Evolutionary conservation across 2,797 vertebrate species (phyloP).

Genomic region (Vultur gryphus): DNA sequence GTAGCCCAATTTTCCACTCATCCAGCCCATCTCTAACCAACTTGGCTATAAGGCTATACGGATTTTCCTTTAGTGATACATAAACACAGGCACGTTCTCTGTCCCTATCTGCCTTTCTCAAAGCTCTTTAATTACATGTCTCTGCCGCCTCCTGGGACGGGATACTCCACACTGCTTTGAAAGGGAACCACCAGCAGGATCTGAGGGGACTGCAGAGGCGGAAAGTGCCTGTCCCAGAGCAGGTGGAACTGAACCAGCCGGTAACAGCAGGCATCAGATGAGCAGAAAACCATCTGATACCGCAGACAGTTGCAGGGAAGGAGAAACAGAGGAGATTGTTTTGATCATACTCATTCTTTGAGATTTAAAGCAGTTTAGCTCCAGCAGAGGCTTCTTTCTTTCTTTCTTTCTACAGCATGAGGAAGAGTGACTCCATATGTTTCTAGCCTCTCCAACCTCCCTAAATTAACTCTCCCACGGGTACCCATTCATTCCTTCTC

Average conservation of each 20-base stretch:
- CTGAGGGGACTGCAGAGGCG: background rate
- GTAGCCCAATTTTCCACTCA: background rate
- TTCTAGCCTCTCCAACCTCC: background rate
- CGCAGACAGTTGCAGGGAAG: background rate
- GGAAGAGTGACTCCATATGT: background rate
- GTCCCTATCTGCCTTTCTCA: background rate
- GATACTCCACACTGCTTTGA: background rate
- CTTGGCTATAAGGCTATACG: background rate
- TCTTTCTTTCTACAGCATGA: background rate
- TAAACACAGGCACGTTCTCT: background rate
- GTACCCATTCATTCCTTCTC: background rate
- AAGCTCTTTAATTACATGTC: background rate
- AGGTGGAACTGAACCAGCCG: background rate
- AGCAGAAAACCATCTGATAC: background rate
- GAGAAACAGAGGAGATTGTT: background rate
- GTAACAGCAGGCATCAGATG: constrained; percentile 1
- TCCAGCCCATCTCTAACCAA: background rate
- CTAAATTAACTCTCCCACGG: background rate
- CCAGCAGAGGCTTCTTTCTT: background rate
- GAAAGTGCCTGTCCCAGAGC: background rate
- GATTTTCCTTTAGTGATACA: background rate
- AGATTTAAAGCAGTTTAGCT: background rate
- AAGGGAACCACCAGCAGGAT: background rate
- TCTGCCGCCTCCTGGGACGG: background rate
- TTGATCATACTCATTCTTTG: constrained; percentile 4